phyloP scores from a whole-genome alignment of 2,113 vertebrate genomes.

The Siphamia tubifer region DNA sequence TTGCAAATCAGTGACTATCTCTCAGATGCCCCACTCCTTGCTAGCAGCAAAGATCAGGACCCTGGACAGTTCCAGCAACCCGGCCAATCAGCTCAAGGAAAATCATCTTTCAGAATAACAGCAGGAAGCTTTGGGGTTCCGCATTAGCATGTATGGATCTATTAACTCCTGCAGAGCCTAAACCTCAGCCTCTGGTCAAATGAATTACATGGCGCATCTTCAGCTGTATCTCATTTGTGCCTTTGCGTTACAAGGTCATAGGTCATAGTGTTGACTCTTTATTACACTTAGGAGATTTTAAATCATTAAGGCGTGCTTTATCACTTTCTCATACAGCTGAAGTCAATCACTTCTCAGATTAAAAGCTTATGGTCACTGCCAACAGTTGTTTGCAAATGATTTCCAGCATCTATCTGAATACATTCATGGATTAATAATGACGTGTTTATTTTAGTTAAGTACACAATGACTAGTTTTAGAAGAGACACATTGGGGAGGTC shows the following conservation, averaged over 20 bases:
- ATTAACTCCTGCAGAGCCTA: constrained; percentile 2
- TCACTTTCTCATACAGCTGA: neutral
- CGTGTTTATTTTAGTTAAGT: too few species aligned
- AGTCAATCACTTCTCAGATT: neutral
- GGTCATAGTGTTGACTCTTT: constrained; percentile 18
- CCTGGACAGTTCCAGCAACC: constrained; percentile 51
- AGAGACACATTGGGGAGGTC: too few species aligned
- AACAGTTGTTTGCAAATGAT: neutral
- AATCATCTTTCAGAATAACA: neutral
- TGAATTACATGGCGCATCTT: constrained; percentile 17
- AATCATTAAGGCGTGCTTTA: neutral
- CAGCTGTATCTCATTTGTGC: constrained; percentile 51
- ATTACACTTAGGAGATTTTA: constrained; percentile 15
- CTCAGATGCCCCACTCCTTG: constrained; percentile 7
- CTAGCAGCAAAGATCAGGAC: constrained; percentile 53
- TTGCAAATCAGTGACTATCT: constrained; percentile 4
- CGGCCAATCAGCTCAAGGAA: constrained; percentile 44
- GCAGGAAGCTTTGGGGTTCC: constrained; percentile 3
- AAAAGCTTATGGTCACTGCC: too few species aligned
- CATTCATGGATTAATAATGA: too few species aligned
- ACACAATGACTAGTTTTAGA: too few species aligned
- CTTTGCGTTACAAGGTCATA: constrained; percentile 40
- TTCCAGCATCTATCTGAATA: neutral
- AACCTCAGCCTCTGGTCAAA: constrained; percentile 28
- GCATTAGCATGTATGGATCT: constrained; percentile 24